Conservation (phyloP, 1,140 invertebrate species). For the Sinonovacula constricta region DNA sequence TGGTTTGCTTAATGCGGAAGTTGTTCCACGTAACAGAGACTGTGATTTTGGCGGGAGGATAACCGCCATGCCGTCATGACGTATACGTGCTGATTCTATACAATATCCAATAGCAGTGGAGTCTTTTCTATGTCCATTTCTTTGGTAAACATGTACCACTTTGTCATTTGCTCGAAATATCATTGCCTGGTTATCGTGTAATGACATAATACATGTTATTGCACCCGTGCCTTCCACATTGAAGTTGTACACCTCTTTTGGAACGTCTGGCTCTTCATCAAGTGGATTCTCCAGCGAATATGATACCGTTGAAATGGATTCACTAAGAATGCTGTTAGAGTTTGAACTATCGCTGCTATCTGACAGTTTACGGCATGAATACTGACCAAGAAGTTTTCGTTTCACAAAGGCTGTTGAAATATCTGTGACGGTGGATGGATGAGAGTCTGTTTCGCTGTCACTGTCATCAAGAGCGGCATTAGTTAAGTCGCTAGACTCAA, state of each 20-base stretch:
- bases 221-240: constrained; percentile 38
- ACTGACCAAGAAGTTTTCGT: not conserved
- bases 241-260: constrained; percentile 21
- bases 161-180: constrained; percentile 32
- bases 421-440: constrained; percentile 4
- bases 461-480: constrained; percentile 29
- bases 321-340: constrained; percentile 6
- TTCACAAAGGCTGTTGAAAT: constrained; percentile 27
- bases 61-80: constrained; percentile 17
- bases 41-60: constrained; percentile 15
- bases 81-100: not conserved
- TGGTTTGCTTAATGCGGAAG: constrained; percentile 10
- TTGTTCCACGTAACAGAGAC: constrained; percentile 11
- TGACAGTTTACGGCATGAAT: too few species aligned
- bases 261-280: not conserved
- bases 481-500: constrained; percentile 16
- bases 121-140: constrained; percentile 42
- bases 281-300: constrained; percentile 9
- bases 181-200: constrained; percentile 13
- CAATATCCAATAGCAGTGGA: constrained; percentile 11
- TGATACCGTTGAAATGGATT: constrained; percentile 3
- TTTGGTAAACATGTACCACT: constrained; percentile 32
- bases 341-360: constrained; percentile 33
- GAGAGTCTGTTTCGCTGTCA: constrained; percentile 13
- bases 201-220: constrained; percentile 4